These are phyloP conservation scores for Bolinopsis microptera DNA, from an alignment of 37 sponge, comb jelly and placozoan genomes.

Conservation along the genomic window DNA sequence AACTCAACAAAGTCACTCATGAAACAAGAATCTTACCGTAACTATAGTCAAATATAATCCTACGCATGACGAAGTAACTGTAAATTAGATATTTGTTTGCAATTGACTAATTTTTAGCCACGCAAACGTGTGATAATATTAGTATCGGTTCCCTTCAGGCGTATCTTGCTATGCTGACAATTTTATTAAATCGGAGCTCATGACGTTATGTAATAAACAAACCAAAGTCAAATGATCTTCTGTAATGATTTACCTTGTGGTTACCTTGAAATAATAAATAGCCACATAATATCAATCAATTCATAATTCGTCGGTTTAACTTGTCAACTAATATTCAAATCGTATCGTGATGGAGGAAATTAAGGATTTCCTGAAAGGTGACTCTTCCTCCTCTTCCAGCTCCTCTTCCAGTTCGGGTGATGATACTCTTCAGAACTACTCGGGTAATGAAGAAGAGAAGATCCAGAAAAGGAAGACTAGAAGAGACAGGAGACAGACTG, in stretches of 20 bases:
- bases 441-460: conserved; percentile 13
- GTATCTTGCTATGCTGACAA: no score
- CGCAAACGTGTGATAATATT: no score
- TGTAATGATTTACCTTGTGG: neutral
- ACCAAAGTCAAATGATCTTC: neutral
- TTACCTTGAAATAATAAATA: no score
- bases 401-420: neutral
- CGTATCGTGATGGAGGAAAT: neutral
- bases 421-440: conserved; percentile 11
- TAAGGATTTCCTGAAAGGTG: neutral
- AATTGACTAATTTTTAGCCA: no score
- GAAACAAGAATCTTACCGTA: no score
- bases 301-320: neutral
- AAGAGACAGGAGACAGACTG: neutral
- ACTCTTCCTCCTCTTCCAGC: conserved; percentile 16
- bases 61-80: no score
- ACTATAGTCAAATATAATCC: no score
- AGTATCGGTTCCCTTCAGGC: no score
- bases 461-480: neutral
- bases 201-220: neutral
- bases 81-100: no score
- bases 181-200: neutral
- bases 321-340: neutral
- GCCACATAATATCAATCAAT: no score
- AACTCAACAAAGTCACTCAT: no score